Evolutionary conservation across 2,113 vertebrate genomes (phyloP), one percentile per base, ranked within the genome.

Genomic region (Carettochelys insculpta): DNA sequence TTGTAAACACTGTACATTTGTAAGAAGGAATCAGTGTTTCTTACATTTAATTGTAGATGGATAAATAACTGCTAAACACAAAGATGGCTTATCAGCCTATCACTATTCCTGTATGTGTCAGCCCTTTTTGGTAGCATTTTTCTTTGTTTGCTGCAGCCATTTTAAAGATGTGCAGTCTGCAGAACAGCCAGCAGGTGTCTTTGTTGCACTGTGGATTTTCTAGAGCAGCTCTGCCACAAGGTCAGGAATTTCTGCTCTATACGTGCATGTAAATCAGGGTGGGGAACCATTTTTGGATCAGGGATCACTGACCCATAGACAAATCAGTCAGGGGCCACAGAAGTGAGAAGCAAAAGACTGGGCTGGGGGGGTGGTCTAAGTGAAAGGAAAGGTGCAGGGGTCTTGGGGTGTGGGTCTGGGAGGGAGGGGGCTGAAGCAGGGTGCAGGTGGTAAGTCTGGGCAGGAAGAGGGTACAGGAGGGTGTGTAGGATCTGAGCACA

Each of bases 141-240:
- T 7, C 81, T 83, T 17, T 50, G 79, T 53, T 22, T 68, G 0
- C 3, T 2, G 12, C 94, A 95, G 47, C 22, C 31, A 34, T 77
- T 77, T 48, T 14, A 82, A 65, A 24, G 14, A 34, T 50, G 8
- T 92, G 96, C 87, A 92, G 24, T 97, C 97, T 92, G 91, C 85
- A 85, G 58, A 47, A 78, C 92, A 95, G 87, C 97, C 98, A 96
- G 97, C 65, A 98, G 97, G 77, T 97, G 98, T 96, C 97, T 94
- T 92, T 95, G 82, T 97, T 95, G 96, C 5, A 53, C 96, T 79
- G 82, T 83, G 45, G 50, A 93, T 96, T 86, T 86, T 22, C 48
- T 20, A 3, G 91, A 20, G 5, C 75, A 22, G 48, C 3, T 71
- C 6, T 2, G 1, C 43, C 31, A 2, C 6, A 47, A 12, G 61